Base-by-base conservation (phyloP, 2,888 invertebrate genomes). In the Tineola bisselliella region DNA sequence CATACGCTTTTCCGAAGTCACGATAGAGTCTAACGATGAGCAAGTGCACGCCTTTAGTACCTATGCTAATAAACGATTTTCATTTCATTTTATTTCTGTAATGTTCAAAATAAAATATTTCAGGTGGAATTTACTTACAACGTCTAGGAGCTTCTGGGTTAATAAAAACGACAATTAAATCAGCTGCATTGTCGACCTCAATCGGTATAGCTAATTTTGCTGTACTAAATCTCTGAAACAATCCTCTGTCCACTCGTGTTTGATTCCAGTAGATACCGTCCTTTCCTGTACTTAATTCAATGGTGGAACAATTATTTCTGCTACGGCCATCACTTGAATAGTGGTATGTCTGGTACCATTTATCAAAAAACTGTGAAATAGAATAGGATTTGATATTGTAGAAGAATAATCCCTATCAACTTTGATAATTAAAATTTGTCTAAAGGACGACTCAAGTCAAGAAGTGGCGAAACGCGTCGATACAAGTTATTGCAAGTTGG, bases 311-410 rank as follows among this genome's bases (percentile, higher is more conserved):
- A 61, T 82, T 80, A 64, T 75, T 82, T 15, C 70, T 69, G 1
- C 68, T 65, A 61, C 75, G 77, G 0, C 74, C 75, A 62, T 80
- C 79, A 62, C 81, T 80, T 52, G 83, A 79, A 65, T 76, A 82
- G 61, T 78, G 76, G 63, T 79, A 78, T 0, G 71, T 67, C 68
- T 84, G 83, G 59, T 78, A 73, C 84, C 86, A 86, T 67, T 74
- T 79, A 0, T 77, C 76, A 60, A 68, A 78, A 60, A 86, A 86
- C 84, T 86, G 66, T 8, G 10, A 38, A 30, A 30, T n/a, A 30
- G n/a, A 17, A 6, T 25, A 19, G 17, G 13, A 54, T 54, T 25
- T n/a, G n/a, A n/a, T n/a, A n/a, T n/a, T n/a, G n/a, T n/a, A n/a
- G n/a, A n/a, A n/a, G n/a, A n/a, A n/a, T n/a, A n/a, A n/a, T n/a